phyloP scores from a whole-genome alignment of 2,797 vertebrate genomes.

The Sebastes iracundus region DNA sequence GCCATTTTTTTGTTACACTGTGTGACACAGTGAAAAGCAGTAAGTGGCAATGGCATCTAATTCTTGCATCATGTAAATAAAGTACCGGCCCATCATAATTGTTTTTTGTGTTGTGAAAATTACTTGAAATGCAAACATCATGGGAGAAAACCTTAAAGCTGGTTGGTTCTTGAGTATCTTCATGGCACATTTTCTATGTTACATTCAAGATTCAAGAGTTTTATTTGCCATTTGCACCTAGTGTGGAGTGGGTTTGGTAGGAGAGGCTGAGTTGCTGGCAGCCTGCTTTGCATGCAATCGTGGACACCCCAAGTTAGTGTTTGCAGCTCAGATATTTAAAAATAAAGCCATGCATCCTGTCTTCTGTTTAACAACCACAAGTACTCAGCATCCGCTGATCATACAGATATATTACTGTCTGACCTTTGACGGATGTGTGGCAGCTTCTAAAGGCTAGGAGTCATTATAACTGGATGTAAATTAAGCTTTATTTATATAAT shows the following conservation, averaged over 20 bases:
- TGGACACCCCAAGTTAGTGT: constrained; percentile 43
- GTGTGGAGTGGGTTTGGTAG: constrained; percentile 46
- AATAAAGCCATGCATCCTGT: no score
- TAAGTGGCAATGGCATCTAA: constrained; percentile 68
- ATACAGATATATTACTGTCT: not conserved
- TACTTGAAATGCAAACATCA: not conserved
- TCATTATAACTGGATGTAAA: constrained; percentile 38
- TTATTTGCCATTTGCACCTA: not conserved
- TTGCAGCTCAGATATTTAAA: constrained; percentile 26
- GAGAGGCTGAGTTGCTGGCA: constrained; percentile 67
- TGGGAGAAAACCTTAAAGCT: not conserved
- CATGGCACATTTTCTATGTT: not conserved
- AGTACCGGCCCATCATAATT: constrained; percentile 67
- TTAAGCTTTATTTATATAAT: constrained; percentile 33
- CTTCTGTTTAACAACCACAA: constrained; percentile 50
- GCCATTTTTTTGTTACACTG: not conserved
- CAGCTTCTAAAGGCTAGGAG: not conserved
- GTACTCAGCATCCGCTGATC: constrained; percentile 89
- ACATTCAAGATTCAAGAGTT: no score
- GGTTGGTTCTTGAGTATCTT: not conserved
- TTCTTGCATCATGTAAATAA: constrained; percentile 81
- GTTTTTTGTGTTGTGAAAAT: constrained; percentile 57
- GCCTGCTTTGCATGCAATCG: constrained; percentile 66
- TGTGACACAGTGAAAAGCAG: constrained; percentile 48
- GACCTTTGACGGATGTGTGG: not conserved